These are phyloP conservation scores for Lemur catta DNA, from an alignment of 2,797 vertebrate genomes.

Conservation along the genomic window DNA sequence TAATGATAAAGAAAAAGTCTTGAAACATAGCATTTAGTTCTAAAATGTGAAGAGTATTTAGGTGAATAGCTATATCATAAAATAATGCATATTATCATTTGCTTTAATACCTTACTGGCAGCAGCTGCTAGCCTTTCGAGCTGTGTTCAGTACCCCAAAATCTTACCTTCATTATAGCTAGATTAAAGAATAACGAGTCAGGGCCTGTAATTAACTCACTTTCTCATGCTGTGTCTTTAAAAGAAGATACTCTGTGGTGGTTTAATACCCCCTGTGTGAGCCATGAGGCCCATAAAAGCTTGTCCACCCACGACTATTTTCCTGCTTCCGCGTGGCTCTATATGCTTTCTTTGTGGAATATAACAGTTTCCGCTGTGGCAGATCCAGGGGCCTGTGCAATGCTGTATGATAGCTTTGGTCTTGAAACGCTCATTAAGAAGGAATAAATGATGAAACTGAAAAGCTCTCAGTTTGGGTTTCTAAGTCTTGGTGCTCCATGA, in stretches of 20 bases:
- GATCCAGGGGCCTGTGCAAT: not conserved
- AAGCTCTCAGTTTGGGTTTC: not conserved
- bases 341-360: not conserved
- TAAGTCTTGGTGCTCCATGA: not conserved
- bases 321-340: not conserved
- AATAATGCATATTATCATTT: not conserved
- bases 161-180: not conserved
- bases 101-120: not conserved
- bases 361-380: not conserved
- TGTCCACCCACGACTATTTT: not conserved
- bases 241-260: not conserved
- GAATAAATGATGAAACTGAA: not conserved
- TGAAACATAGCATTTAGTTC: not conserved
- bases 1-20: not conserved
- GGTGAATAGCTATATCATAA: not conserved
- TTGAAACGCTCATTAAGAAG: not conserved
- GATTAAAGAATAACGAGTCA: not conserved
- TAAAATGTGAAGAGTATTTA: not conserved
- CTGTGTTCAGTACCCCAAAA: not conserved
- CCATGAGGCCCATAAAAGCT: not conserved
- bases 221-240: slow-evolving; percentile 29
- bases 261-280: not conserved
- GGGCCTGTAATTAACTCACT: not conserved
- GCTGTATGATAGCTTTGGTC: not conserved
- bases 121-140: not conserved